Conservation (phyloP, 2,113 vertebrate species). For the Lipophrys pholis region DNA sequence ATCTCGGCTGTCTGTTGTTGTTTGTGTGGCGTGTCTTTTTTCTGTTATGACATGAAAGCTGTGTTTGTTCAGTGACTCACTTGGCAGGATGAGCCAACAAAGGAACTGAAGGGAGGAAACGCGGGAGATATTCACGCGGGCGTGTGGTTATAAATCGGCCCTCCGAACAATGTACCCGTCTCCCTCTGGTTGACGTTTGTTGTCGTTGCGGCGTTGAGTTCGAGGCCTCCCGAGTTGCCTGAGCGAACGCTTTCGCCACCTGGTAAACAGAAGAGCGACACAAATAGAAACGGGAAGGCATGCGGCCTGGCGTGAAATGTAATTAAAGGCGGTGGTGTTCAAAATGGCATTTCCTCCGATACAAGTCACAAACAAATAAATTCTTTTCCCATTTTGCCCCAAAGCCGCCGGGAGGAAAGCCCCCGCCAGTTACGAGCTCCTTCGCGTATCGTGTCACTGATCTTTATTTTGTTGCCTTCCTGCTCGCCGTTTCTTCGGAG, state of each 20-base stretch:
- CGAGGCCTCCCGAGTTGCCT: neutral
- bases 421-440: constrained; percentile 14
- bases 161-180: neutral
- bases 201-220: constrained; percentile 1
- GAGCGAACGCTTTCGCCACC: constrained; percentile 5
- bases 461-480: constrained; percentile 43
- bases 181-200: neutral
- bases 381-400: constrained; percentile 18
- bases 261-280: constrained; percentile 35
- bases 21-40: constrained; percentile 5
- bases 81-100: constrained; percentile 37
- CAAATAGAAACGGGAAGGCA: constrained; percentile 36
- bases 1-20: constrained; percentile 34
- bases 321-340: constrained; percentile 34
- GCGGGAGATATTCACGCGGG: constrained; percentile 15
- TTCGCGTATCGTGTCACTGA: constrained; percentile 24
- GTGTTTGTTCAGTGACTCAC: constrained; percentile 60
- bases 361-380: constrained; percentile 49
- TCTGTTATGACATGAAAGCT: constrained; percentile 47
- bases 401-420: constrained; percentile 41
- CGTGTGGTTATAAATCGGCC: constrained; percentile 5
- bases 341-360: constrained; percentile 36
- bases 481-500: constrained; percentile 27
- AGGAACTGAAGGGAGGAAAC: constrained; percentile 29
- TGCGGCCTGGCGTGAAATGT: constrained; percentile 44